Evolutionary conservation across 2,113 vertebrate genomes (phyloP).

Genomic region (Carlito syrichta): DNA sequence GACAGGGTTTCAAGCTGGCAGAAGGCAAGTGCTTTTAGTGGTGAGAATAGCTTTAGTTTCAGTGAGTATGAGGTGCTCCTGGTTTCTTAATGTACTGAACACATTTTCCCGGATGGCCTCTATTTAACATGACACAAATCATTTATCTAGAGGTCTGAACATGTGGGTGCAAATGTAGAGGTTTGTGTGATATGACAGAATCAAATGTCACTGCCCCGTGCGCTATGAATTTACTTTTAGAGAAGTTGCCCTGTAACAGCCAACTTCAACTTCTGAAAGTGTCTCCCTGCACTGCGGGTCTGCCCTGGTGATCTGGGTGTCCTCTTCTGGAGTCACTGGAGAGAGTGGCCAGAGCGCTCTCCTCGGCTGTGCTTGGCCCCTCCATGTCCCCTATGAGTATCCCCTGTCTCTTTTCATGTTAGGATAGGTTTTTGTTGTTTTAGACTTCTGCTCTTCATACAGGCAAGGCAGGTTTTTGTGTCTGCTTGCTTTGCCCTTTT

Average conservation of each 20-base stretch:
- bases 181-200: neutral
- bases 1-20: neutral
- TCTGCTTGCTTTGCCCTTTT: neutral
- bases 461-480: neutral
- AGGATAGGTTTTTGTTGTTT: neutral
- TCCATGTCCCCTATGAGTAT: too few species aligned
- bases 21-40: neutral
- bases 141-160: neutral
- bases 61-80: too few species aligned
- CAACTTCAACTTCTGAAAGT: neutral
- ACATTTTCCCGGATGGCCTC: neutral
- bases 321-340: neutral
- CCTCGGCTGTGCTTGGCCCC: neutral
- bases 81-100: neutral
- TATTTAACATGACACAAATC: neutral
- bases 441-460: neutral
- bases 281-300: neutral
- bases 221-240: neutral
- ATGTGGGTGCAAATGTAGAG: neutral
- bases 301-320: neutral
- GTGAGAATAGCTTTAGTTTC: too few species aligned
- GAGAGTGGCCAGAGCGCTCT: neutral
- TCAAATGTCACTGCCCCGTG: neutral
- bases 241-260: neutral
- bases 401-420: neutral